A percentile compares a stretch with the other conserved stretches of the same genome.
Conservation (phyloP, 53 echinoderm and acorn worm genomes). For the Stichopus horrens region DNA sequence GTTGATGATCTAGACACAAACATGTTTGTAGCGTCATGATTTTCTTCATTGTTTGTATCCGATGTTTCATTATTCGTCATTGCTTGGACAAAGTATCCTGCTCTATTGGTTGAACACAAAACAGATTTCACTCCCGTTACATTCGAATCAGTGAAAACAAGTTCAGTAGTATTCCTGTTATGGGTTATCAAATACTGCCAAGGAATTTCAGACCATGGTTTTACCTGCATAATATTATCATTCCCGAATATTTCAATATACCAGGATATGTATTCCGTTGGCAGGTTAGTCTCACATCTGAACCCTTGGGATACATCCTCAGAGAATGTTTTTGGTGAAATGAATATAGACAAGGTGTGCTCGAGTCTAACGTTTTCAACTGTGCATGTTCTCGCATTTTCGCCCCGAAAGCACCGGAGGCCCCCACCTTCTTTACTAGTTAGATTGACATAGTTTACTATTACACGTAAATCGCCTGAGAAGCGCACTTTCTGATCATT, state of each 20-base stretch:
- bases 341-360: background rate
- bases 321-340: background rate
- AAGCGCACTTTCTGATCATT: background rate
- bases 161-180: background rate
- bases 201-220: background rate
- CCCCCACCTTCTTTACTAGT: background rate
- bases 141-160: background rate
- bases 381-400: background rate
- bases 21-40: too few species aligned
- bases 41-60: too few species aligned
- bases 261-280: conserved; percentile 1
- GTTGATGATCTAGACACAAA: too few species aligned
- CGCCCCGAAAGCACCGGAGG: background rate
- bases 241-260: background rate
- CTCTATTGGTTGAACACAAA: background rate
- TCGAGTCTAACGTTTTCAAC: background rate
- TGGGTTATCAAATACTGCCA: background rate
- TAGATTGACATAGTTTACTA: background rate
- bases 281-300: background rate
- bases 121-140: background rate
- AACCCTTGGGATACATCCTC: background rate
- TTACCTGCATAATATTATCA: background rate
- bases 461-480: background rate
- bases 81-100: background rate
- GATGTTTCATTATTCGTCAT: too few species aligned